Evolutionary conservation across 2,113 vertebrate genomes (phyloP).

Genomic region (Eonycteris spelaea): DNA sequence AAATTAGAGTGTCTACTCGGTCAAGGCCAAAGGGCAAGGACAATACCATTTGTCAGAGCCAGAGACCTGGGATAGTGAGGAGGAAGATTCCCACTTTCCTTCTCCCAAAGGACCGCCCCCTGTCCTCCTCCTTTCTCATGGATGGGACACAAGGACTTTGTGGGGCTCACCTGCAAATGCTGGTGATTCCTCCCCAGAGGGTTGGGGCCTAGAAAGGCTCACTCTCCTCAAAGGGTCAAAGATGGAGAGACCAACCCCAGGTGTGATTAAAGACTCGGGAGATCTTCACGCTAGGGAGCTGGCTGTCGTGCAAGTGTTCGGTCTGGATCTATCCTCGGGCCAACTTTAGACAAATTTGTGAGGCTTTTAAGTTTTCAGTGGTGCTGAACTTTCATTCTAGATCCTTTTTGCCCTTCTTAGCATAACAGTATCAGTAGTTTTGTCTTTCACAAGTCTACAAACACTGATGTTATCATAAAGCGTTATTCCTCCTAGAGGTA

Average conservation of each 20-base stretch:
- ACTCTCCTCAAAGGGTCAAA: neutral
- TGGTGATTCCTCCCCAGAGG: too few relatives aligned
- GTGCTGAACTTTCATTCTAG: neutral
- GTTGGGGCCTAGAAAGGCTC: too few relatives aligned
- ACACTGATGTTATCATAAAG: neutral
- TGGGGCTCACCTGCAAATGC: neutral
- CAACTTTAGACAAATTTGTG: neutral
- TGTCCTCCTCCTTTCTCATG: neutral
- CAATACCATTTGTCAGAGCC: neutral
- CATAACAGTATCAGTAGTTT: neutral
- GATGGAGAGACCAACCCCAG: neutral
- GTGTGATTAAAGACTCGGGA: neutral
- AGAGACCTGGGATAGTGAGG: neutral
- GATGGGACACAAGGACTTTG: neutral
- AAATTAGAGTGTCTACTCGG: neutral
- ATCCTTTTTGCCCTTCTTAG: neutral
- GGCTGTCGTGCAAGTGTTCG: neutral
- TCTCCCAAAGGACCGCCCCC: neutral
- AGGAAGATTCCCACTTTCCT: neutral
- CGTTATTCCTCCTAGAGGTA: neutral
- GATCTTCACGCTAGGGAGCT: accelerated
- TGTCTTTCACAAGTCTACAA: neutral
- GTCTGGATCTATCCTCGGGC: neutral
- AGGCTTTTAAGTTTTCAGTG: neutral
- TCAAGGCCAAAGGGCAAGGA: neutral